These are phyloP conservation scores for Taeniopygia guttata DNA, from an alignment of 2,797 vertebrate genomes.

Conservation along the genomic window DNA sequence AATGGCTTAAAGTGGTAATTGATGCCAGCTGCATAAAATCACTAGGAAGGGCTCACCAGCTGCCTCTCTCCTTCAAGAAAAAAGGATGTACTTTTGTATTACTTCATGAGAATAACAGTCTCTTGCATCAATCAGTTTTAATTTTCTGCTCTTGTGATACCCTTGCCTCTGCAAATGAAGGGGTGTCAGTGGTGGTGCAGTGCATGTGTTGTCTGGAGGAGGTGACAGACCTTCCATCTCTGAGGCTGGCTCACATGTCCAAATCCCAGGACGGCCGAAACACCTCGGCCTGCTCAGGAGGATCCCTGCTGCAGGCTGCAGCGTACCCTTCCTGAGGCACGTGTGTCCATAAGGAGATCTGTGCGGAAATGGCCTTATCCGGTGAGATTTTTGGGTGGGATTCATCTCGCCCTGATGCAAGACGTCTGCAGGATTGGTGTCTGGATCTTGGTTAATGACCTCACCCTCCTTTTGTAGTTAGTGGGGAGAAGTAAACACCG, in stretches of 20 bases:
- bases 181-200: background rate
- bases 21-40: slow-evolving; percentile 69
- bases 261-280: rapidly evolving
- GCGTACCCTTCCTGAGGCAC: background rate
- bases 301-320: background rate
- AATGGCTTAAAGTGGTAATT: slow-evolving; percentile 68
- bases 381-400: background rate
- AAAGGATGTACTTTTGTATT: slow-evolving; percentile 18
- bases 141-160: slow-evolving; percentile 19
- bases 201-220: background rate
- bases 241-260: background rate
- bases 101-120: background rate
- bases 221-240: background rate
- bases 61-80: slow-evolving; percentile 51
- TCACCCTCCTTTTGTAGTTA: slow-evolving; percentile 17
- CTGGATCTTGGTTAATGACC: slow-evolving; percentile 10
- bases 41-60: slow-evolving; percentile 43
- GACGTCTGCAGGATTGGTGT: slow-evolving; percentile 4
- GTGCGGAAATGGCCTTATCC: background rate
- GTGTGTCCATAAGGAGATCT: background rate
- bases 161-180: background rate
- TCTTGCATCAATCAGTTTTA: background rate
- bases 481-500: background rate
- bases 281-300: background rate
- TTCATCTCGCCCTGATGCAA: background rate